Conservation (phyloP, 2,113 vertebrate genomes). For the Mungos mungo region DNA sequence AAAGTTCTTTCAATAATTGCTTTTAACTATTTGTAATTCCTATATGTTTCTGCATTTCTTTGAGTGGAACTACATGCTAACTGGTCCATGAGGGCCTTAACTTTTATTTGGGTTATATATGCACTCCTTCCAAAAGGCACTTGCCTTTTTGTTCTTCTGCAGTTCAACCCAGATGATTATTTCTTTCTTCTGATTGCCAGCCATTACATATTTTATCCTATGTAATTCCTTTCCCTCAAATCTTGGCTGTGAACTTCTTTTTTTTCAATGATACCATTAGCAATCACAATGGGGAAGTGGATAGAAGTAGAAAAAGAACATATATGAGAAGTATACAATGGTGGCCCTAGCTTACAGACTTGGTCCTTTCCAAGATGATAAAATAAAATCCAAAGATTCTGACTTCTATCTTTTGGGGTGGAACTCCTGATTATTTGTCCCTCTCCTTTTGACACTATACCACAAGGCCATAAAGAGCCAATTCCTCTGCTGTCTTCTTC, state of each 20-base stretch:
- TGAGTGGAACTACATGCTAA: background rate
- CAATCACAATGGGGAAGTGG: background rate
- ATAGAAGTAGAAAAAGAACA: background rate
- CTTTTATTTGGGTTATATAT: background rate
- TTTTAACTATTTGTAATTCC: constrained; percentile 3
- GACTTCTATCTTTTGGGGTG: background rate
- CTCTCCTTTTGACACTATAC: background rate
- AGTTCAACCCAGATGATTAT: background rate
- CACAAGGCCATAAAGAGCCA: background rate
- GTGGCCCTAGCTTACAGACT: background rate
- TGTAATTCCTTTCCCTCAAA: background rate
- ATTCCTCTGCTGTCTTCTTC: background rate
- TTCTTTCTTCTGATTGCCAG: background rate
- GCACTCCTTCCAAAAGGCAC: background rate
- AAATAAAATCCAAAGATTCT: background rate
- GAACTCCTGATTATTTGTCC: background rate
- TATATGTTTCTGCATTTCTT: background rate
- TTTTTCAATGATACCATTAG: background rate
- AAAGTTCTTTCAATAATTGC: background rate
- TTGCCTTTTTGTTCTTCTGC: background rate
- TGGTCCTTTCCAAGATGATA: background rate
- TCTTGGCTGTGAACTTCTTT: background rate
- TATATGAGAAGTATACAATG: background rate
- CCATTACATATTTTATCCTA: background rate
- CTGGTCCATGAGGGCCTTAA: background rate